These are phyloP conservation scores for Eumerus sabulonum DNA, from an alignment of 2,888 invertebrate species.

Conservation along the genomic window DNA sequence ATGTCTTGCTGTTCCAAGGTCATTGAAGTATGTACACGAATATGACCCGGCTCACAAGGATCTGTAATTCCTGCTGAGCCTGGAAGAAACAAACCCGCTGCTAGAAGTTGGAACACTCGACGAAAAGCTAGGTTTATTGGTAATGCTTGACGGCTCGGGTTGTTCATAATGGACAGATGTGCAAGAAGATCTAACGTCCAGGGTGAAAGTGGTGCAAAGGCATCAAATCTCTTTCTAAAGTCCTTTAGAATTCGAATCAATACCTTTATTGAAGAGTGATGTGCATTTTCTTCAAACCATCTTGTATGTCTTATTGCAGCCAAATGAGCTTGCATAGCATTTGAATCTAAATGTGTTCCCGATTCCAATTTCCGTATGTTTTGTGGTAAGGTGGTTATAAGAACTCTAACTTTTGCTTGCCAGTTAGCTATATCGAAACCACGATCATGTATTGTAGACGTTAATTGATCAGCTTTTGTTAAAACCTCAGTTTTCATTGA, in stretches of 20 bases:
- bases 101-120: conserved; percentile 92
- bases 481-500: conserved; percentile 83
- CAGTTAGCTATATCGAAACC: conserved; percentile 94
- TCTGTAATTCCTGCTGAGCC: conserved; percentile 95
- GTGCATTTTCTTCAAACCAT: conserved; percentile 99
- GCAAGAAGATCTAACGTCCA: conserved; percentile 98
- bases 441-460: conserved; percentile 82
- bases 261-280: conserved; percentile 97
- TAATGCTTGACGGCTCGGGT: conserved; percentile 94
- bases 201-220: conserved; percentile 93
- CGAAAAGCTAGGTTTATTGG: conserved; percentile 95
- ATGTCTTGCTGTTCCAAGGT: conserved; percentile 94
- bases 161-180: conserved; percentile 97
- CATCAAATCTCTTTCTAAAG: conserved; percentile 92
- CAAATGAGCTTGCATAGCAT: conserved; percentile 91
- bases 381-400: conserved; percentile 96
- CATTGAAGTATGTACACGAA: conserved; percentile 94
- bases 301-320: conserved; percentile 96
- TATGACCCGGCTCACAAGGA: conserved; percentile 94
- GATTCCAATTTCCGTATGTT: conserved; percentile 96
- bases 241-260: conserved; percentile 96
- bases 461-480: conserved; percentile 81
- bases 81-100: conserved; percentile 96
- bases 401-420: conserved; percentile 91
- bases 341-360: conserved; percentile 87